phyloP scores from a whole-genome alignment of 2,113 vertebrate species.

The Sphaerodactylus townsendi region DNA sequence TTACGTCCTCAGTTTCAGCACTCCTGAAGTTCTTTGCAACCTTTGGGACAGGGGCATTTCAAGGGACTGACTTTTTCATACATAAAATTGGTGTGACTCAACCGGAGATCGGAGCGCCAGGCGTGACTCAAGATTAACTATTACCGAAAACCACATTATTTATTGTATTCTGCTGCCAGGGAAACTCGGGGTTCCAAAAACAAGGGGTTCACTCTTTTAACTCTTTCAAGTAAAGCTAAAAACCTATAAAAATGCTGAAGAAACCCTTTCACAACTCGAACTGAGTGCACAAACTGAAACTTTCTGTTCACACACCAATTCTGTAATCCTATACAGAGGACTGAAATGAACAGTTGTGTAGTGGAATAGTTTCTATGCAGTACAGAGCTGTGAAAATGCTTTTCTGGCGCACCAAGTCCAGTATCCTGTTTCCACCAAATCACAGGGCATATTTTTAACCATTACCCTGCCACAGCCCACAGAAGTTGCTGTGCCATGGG shows the following conservation, averaged over 20 bases:
- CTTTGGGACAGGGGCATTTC: not conserved
- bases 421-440: not conserved
- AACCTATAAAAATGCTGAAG: not conserved
- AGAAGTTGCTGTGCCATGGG: too few relatives aligned
- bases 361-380: not conserved
- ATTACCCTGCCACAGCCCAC: not conserved
- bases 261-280: too few relatives aligned
- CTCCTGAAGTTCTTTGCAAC: not conserved
- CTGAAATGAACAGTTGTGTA: too few relatives aligned
- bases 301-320: too few relatives aligned
- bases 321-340: too few relatives aligned
- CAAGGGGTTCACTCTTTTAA: accelerated
- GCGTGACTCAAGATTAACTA: not conserved
- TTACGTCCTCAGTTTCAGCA: not conserved
- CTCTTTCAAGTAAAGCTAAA: not conserved
- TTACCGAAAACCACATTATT: not conserved
- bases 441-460: not conserved
- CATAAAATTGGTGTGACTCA: not conserved
- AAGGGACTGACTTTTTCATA: not conserved
- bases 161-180: not conserved
- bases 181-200: not conserved
- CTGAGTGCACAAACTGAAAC: too few relatives aligned
- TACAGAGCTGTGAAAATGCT: not conserved
- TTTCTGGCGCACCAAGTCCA: not conserved
- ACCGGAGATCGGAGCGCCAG: not conserved